Evolutionary conservation across 2,888 invertebrate species (phyloP).

Genomic region (Sarcophaga carnaria): DNA sequence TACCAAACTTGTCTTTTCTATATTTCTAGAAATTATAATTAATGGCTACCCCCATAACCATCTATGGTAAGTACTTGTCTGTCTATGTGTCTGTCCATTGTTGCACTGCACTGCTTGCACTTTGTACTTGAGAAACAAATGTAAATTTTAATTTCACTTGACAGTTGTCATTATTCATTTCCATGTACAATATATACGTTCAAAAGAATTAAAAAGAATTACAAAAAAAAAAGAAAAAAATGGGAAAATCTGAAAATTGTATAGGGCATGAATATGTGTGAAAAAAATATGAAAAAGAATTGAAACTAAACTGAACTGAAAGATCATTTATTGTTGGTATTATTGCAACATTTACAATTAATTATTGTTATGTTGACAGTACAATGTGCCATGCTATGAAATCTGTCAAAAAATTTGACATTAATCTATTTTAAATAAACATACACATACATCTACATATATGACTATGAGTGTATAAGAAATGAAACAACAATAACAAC

Average conservation of each 20-base stretch:
- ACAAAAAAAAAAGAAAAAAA: neutral
- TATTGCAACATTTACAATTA: conserved; percentile 69
- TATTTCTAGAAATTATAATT: too few species aligned
- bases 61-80: neutral
- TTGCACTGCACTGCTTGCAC: neutral
- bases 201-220: conserved; percentile 23
- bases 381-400: conserved; percentile 68
- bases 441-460: too few species aligned
- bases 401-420: conserved; percentile 70
- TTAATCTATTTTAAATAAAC: conserved; percentile 70
- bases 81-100: neutral
- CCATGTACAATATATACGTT: conserved; percentile 2
- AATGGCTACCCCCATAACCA: too few species aligned
- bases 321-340: conserved; percentile 61
- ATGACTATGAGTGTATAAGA: conserved; percentile 30
- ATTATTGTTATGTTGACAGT: conserved; percentile 69
- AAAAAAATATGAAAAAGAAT: conserved; percentile 24
- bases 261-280: neutral
- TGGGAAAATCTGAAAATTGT: neutral
- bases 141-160: conserved; percentile 67
- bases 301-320: conserved; percentile 5
- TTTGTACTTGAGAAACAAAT: conserved; percentile 54
- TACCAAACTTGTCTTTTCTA: too few species aligned
- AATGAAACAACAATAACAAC: conserved; percentile 37
- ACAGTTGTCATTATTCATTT: conserved; percentile 69